phyloP scores from a whole-genome alignment of 2,888 invertebrate genomes.

The Lycia hirtaria region DNA sequence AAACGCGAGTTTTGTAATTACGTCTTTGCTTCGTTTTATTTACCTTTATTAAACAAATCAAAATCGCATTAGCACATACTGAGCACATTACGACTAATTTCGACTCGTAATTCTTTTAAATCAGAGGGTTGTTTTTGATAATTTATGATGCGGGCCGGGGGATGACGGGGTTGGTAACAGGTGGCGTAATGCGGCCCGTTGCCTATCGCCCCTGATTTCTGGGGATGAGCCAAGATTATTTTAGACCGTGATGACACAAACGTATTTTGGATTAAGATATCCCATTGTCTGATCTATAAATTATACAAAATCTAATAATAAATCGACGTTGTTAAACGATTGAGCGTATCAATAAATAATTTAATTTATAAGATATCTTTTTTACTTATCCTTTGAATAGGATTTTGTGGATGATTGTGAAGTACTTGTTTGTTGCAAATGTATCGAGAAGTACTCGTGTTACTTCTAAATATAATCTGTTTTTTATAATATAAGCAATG shows the following conservation, averaged over 20 bases:
- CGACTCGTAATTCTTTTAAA: constrained; percentile 34
- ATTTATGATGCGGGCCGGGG: constrained; percentile 49
- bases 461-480: too few species aligned
- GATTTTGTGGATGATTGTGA: too few species aligned
- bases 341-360: too few species aligned
- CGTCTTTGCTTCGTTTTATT: constrained; percentile 21
- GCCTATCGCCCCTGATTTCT: constrained; percentile 65
- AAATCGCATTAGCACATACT: constrained; percentile 61
- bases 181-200: constrained; percentile 58
- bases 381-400: too few species aligned
- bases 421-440: too few species aligned
- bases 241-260: constrained; percentile 36
- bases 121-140: constrained; percentile 42
- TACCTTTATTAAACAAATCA: constrained; percentile 55
- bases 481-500: too few species aligned
- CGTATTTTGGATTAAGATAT: constrained; percentile 32
- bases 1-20: neutral
- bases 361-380: too few species aligned
- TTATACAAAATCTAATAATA: too few species aligned
- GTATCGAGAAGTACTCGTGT: too few species aligned
- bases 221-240: constrained; percentile 53
- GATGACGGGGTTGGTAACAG: constrained; percentile 59
- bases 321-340: too few species aligned
- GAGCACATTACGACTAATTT: constrained; percentile 39
- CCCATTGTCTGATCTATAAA: constrained; percentile 7